Evolutionary conservation across 2,888 invertebrate genomes (phyloP).

Genomic region (Drosophila acutilabella): DNA sequence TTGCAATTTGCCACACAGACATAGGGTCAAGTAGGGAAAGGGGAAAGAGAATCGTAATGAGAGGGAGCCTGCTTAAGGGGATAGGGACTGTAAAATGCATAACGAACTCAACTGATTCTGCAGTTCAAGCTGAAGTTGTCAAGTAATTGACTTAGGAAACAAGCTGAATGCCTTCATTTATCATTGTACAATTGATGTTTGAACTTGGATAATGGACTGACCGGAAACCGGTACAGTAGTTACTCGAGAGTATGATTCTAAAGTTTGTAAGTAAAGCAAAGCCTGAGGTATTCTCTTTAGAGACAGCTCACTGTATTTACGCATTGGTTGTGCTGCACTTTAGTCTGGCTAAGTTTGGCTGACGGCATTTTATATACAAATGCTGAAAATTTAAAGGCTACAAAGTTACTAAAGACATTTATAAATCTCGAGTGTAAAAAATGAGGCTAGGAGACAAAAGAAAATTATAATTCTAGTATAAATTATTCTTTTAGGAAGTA

Average conservation of each 20-base stretch:
- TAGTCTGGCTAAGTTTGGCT: too few species aligned
- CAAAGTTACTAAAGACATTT: too few species aligned
- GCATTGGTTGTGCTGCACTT: too few species aligned
- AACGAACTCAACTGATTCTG: conserved; percentile 37
- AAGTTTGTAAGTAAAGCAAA: background rate
- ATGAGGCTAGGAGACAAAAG: too few species aligned
- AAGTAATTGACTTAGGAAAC: conserved; percentile 42
- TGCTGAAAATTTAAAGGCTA: too few species aligned
- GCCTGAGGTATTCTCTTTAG: background rate
- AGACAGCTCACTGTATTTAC: background rate
- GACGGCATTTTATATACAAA: too few species aligned
- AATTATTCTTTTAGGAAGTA: too few species aligned
- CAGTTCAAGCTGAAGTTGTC: conserved; percentile 19
- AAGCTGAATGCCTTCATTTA: conserved; percentile 33
- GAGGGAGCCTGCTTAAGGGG: conserved; percentile 1
- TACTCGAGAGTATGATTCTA: background rate
- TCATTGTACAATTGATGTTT: conserved; percentile 31
- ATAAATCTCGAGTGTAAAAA: too few species aligned
- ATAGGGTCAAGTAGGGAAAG: background rate
- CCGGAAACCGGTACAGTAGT: conserved; percentile 3
- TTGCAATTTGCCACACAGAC: conserved; percentile 47
- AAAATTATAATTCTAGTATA: too few species aligned
- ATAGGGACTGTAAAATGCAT: conserved; percentile 27
- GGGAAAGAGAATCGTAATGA: background rate
- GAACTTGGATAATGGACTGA: conserved; percentile 17